Base-by-base conservation (phyloP, 2,888 invertebrate genomes). In the Eucriotettix oculatus region DNA sequence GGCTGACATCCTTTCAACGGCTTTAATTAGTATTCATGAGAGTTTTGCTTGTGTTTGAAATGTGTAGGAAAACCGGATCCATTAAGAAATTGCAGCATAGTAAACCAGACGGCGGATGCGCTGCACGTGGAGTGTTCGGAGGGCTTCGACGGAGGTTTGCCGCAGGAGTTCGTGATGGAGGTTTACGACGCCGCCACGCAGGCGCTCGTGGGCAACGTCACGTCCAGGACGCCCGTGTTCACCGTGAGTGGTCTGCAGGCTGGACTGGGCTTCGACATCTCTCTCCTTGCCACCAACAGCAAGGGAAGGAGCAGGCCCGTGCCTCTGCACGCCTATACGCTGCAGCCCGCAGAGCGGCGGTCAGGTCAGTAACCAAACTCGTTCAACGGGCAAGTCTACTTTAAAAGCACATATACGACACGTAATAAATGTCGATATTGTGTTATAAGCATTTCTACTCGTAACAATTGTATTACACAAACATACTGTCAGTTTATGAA, bases 81-180 rank as follows among this genome's bases (percentile, higher is more conserved):
- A 10, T 77, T 86, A 63, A 77, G 81, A 64, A 87, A 87, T 73
- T 88, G 87, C 73, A 82, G 84, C 59, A 79, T 86, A 65, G 75
- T 82, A 64, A 88, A 87, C 74, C 84, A 85, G 72, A 87, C 87
- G 42, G 80, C 82, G 61, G 83, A 84, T 66, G 82, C 85, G 43
- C 74, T 88, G 66, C 80, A 82, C 72, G 82, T 86, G 65, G 85
- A 85, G 71, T 88, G 87, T 72, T 73, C 79, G 40, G 85, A 85
- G 69, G 87, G 87, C 61, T 87, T 86, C 73, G 84, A 87, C 71
- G 87, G 87, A 16, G 87, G 87, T 54, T 75, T 87, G 62, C 79
- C 80, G 63, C 87, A 87, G 72, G 80, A 80, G 71, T 87, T 86
- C 73, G 79, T 84, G 66, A 82, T 87, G 76, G 85, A 87, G 73